Evolutionary conservation across 2,888 invertebrate species (phyloP), one percentile per base, ranked within the genome.

Genomic region (Fissipunctia ypsillon): DNA sequence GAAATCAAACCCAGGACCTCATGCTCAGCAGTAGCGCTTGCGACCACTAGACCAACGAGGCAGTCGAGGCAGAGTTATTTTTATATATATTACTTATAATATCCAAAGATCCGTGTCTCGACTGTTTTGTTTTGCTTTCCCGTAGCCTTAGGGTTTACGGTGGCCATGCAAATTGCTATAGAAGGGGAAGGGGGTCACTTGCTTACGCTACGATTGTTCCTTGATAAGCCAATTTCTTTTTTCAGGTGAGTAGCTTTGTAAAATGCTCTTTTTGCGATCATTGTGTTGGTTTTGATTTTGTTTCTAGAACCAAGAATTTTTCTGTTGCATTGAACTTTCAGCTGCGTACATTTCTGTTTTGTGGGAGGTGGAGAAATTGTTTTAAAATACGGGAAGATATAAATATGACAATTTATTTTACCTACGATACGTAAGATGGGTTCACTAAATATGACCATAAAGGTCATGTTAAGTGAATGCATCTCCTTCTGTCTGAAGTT

Each of bases 101-200:
- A 75, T 76, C 5, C 6, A 25, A 52, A 75, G 35, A 67, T 66
- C 35, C 35, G 64, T 72, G 60, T 76, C 54, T 54, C 57, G 70
- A 52, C 69, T 74, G 59, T 56, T 80, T 80, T 80, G 76, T 84
- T 82, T 78, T 76, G 61, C 69, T 73, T 76, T 71, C 59, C 60
- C 52, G 38, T 63, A 68, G 86, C 87, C 80, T 66, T 48, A 43
- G 69, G 84, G 78, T 64, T 54, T 59, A 76, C 81, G 78, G 80
- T 75, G 35, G 80, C 78, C 80, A 84, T 87, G 86, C 81, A 87
- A 87, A 87, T 87, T 86, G 84, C 64, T 66, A 65, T n/a, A 10
- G 43, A 41, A 71, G 41, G 69, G 76, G 66, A 66, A 70, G 69
- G 74, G 60, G 71, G 73, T 72, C 86, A 70, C 84, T 86, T 76